Evolutionary conservation across 2,113 vertebrate species (phyloP).

Genomic region (Diadophis punctatus): DNA sequence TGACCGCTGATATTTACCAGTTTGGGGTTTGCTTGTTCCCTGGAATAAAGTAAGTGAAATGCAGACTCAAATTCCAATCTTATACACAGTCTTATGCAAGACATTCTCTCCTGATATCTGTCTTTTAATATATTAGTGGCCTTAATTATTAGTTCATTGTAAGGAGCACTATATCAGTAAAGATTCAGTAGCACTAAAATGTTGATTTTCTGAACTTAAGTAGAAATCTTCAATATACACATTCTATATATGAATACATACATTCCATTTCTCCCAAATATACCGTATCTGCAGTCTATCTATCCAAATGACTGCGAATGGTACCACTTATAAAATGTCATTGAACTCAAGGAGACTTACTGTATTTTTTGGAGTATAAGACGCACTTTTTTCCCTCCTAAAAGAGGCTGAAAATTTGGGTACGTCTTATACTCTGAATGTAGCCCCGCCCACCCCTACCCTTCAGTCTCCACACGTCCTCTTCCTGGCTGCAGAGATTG

Average conservation of each 20-base stretch:
- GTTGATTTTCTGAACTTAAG: not conserved
- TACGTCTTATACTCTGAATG: too few species aligned
- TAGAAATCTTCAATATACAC: not conserved
- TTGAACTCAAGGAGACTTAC: not conserved
- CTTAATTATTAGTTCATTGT: not conserved
- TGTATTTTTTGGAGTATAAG: too few species aligned
- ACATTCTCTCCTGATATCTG: not conserved
- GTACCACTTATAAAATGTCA: not conserved
- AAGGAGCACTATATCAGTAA: not conserved
- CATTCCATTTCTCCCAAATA: not conserved
- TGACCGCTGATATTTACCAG: not conserved
- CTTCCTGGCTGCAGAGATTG: too few species aligned
- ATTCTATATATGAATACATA: not conserved
- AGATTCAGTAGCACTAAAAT: not conserved
- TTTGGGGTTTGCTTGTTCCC: not conserved
- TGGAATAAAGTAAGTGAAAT: not conserved
- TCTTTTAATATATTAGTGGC: not conserved
- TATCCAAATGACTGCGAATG: not conserved
- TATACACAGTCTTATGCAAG: not conserved
- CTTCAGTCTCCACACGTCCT: too few species aligned
- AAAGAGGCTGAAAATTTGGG: too few species aligned
- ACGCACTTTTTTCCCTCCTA: too few species aligned
- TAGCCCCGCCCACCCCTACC: too few species aligned
- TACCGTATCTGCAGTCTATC: not conserved
- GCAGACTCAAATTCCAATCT: not conserved